phyloP scores from a whole-genome alignment of 2,113 vertebrate species.

The Numenius arquata region DNA sequence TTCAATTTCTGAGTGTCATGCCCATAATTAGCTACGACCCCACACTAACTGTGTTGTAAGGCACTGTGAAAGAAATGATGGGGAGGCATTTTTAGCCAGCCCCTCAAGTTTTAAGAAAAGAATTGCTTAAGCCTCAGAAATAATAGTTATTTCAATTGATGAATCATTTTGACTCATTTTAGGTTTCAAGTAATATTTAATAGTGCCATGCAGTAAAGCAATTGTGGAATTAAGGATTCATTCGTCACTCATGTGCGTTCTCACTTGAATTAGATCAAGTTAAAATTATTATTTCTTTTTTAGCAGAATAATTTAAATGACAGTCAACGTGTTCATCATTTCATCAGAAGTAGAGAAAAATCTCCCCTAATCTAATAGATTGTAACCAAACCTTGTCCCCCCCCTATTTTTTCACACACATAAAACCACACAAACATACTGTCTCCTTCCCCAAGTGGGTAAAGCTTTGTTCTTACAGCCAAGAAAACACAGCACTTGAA shows the following conservation, averaged over 20 bases:
- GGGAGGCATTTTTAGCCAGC: not conserved
- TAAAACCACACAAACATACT: not conserved
- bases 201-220: not conserved
- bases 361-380: not conserved
- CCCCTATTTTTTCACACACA: not conserved
- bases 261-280: not conserved
- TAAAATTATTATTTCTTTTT: not conserved
- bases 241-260: not conserved
- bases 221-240: not conserved
- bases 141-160: conserved; percentile 21
- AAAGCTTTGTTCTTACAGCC: not conserved
- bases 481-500: not conserved
- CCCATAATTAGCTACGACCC: not conserved
- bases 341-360: not conserved
- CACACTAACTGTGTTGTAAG: not conserved
- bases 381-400: not conserved
- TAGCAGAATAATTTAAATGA: not conserved
- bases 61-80: not conserved
- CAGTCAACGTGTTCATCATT: not conserved
- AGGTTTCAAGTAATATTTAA: not conserved
- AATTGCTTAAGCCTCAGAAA: conserved; percentile 15
- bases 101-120: not conserved
- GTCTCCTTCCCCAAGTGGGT: not conserved
- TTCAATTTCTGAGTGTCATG: not conserved
- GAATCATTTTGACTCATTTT: conserved; percentile 35